These are phyloP conservation scores for Schizopygopsis pylzovi DNA, from an alignment of 2,797 vertebrate genomes.

Conservation along the genomic window DNA sequence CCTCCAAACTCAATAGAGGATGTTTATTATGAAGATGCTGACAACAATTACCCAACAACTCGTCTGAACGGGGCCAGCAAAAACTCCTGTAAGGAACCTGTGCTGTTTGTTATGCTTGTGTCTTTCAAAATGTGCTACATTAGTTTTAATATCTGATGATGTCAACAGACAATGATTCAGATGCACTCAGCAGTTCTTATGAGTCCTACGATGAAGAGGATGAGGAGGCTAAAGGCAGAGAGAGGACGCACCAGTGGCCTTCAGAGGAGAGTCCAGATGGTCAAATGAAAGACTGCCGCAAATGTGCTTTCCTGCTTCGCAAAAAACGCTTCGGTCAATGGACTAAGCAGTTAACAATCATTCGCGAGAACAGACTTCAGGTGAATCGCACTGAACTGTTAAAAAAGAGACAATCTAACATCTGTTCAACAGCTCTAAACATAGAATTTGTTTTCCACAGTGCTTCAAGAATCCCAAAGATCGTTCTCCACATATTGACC, in stretches of 20 bases:
- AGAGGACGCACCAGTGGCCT: constrained; percentile 84
- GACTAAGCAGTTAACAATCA: constrained; percentile 93
- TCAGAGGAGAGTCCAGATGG: constrained; percentile 86
- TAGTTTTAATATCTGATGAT: background rate
- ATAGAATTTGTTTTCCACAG: constrained; percentile 67
- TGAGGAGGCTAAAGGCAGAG: constrained; percentile 89
- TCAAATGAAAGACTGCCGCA: constrained; percentile 90
- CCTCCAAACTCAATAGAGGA: constrained; percentile 92
- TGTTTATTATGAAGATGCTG: constrained; percentile 96
- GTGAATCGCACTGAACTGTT: constrained; percentile 69
- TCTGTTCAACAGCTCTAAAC: constrained; percentile 6
- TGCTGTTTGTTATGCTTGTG: background rate
- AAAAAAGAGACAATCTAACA: background rate
- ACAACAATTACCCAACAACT: constrained; percentile 91
- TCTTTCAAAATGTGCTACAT: background rate
- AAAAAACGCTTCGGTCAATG: constrained; percentile 99
- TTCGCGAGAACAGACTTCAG: constrained; percentile 92
- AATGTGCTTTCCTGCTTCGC: constrained; percentile 93
- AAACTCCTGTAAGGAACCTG: constrained; percentile 84
- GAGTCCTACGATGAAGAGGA: constrained; percentile 98
- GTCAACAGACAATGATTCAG: constrained; percentile 94
- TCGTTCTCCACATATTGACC: constrained; percentile 85
- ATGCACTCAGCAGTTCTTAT: constrained; percentile 96
- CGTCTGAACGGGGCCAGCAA: constrained; percentile 89
- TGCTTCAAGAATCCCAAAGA: constrained; percentile 99